phyloP scores from a whole-genome alignment of 1,140 invertebrate genomes.

The Pseudomyrmex concolor region DNA sequence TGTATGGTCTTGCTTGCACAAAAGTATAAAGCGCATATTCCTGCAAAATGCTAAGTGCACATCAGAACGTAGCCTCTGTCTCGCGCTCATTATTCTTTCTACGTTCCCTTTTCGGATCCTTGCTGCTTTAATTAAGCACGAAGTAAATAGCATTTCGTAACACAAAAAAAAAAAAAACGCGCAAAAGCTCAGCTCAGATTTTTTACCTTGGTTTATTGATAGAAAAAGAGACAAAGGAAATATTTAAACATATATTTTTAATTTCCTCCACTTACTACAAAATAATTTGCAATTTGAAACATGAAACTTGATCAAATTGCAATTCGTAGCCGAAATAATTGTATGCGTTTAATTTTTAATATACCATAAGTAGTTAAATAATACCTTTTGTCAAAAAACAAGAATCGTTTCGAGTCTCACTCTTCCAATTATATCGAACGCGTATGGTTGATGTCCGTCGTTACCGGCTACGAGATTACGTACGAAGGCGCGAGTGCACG shows the following conservation, averaged over 20 bases:
- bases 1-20: background rate
- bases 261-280: constrained; percentile 32
- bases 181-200: background rate
- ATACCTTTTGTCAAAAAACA: background rate
- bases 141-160: constrained; percentile 54
- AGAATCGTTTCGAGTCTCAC: background rate
- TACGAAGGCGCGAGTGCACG: background rate
- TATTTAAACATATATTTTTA: constrained; percentile 32
- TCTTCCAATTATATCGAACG: constrained; percentile 32
- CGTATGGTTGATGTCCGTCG: background rate
- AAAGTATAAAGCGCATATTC: background rate
- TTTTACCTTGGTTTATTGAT: constrained; percentile 1
- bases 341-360: no score
- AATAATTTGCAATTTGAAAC: constrained; percentile 17
- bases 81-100: constrained; percentile 40
- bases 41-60: constrained; percentile 24
- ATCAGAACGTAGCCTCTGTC: constrained; percentile 23
- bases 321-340: no score
- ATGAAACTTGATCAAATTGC: background rate
- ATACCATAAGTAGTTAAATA: no score
- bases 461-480: constrained; percentile 49
- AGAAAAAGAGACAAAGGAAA: background rate
- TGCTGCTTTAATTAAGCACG: constrained; percentile 57
- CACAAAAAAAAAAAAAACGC: background rate
- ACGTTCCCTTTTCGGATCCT: background rate